Conservation (phyloP, 2,888 invertebrate species). For the Patella depressa region DNA sequence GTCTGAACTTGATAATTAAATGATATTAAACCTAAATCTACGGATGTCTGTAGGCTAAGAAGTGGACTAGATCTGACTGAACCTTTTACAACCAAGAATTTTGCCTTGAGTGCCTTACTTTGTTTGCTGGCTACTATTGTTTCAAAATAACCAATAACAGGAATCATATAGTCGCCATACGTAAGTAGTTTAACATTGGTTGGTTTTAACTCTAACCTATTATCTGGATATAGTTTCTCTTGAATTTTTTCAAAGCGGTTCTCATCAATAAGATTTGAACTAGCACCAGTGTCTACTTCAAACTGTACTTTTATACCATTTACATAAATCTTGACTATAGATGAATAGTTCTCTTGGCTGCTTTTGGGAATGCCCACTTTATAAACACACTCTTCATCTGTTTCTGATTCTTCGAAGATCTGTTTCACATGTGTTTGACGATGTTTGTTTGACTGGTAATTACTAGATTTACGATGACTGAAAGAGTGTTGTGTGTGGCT, state of each 20-base stretch:
- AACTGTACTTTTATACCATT: slow-evolving; percentile 1
- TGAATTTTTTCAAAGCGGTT: neutral
- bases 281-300: slow-evolving; percentile 4
- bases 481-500: neutral
- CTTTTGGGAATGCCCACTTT: neutral
- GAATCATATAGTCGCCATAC: slow-evolving; percentile 2
- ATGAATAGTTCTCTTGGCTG: neutral
- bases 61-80: neutral
- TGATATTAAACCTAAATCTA: neutral
- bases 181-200: neutral
- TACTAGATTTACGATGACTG: neutral
- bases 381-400: neutral
- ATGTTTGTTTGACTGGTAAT: no score
- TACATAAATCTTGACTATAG: neutral
- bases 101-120: neutral
- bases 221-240: neutral
- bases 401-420: neutral
- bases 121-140: neutral
- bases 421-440: neutral
- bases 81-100: neutral
- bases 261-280: slow-evolving; percentile 3
- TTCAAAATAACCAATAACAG: neutral
- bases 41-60: neutral
- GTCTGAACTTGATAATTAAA: neutral
- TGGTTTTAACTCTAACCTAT: neutral